Evolutionary conservation across 1,140 invertebrate species (phyloP).

Genomic region (Euura lappo): DNA sequence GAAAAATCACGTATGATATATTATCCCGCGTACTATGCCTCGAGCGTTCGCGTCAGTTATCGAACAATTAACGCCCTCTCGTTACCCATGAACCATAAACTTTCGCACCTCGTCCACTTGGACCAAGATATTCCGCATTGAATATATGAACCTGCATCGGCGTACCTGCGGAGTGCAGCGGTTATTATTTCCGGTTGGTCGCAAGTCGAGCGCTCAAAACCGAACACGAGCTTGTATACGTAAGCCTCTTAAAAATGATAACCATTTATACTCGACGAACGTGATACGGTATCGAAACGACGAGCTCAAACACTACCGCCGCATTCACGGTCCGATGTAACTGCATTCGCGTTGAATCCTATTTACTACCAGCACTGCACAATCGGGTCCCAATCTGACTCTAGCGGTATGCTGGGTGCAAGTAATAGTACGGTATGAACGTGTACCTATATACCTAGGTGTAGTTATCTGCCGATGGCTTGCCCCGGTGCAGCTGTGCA

Average conservation of each 20-base stretch:
- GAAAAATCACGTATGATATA: too few species aligned
- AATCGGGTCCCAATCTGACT: not conserved
- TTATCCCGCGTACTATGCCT: too few species aligned
- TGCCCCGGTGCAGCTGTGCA: not conserved
- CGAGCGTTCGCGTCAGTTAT: too few species aligned
- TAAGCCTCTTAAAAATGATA: conserved; percentile 3
- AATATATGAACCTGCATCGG: too few species aligned
- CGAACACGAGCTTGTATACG: not conserved
- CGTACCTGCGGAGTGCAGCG: too few species aligned
- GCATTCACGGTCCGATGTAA: not conserved
- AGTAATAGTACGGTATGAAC: not conserved
- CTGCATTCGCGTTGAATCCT: conserved; percentile 5
- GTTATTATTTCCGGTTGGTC: not conserved
- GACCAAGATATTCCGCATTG: too few species aligned
- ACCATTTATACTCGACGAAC: not conserved
- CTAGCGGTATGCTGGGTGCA: not conserved
- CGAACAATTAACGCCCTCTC: too few species aligned
- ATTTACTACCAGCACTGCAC: not conserved
- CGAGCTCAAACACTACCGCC: not conserved
- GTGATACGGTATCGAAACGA: not conserved
- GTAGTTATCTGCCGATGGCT: not conserved
- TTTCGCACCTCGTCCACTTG: too few species aligned
- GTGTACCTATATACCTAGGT: not conserved
- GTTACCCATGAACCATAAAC: too few species aligned
- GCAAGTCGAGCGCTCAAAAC: not conserved